phyloP scores from a whole-genome alignment of 2,888 invertebrate species.

The Cepaea hortensis region DNA sequence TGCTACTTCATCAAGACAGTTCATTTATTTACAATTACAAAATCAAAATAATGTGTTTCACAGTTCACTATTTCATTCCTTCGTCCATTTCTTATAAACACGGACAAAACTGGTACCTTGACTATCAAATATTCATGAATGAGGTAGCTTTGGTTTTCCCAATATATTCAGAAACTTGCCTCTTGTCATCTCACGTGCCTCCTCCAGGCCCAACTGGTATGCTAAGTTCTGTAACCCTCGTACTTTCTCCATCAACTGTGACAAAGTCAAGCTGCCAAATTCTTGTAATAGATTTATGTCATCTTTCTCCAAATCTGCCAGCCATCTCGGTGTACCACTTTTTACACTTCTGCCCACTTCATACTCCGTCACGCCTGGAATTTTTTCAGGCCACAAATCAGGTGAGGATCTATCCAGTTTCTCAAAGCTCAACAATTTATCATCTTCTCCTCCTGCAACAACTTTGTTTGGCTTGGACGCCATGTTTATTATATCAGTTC shows the following conservation, averaged over 20 bases:
- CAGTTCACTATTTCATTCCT: too few relatives aligned
- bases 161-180: constrained; percentile 93
- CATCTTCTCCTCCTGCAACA: too few relatives aligned
- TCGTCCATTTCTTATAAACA: too few relatives aligned
- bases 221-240: constrained; percentile 94
- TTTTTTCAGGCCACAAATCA: constrained; percentile 96
- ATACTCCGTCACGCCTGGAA: constrained; percentile 93
- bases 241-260: constrained; percentile 92
- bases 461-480: too few relatives aligned
- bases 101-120: neutral
- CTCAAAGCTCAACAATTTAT: constrained; percentile 90
- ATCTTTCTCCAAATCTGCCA: constrained; percentile 76
- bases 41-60: too few relatives aligned
- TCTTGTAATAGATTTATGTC: constrained; percentile 77
- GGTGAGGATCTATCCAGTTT: constrained; percentile 95
- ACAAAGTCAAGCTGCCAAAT: constrained; percentile 83
- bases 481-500: too few relatives aligned
- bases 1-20: too few relatives aligned
- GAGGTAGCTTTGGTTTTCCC: constrained; percentile 63
- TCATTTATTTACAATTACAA: too few relatives aligned
- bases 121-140: neutral
- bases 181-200: constrained; percentile 96
- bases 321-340: constrained; percentile 71
- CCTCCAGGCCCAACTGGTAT: constrained; percentile 94
- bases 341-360: constrained; percentile 73